Evolutionary conservation across 2,113 vertebrate genomes (phyloP), one percentile per base, ranked within the genome.

Genomic region (Myiopsitta monachus): DNA sequence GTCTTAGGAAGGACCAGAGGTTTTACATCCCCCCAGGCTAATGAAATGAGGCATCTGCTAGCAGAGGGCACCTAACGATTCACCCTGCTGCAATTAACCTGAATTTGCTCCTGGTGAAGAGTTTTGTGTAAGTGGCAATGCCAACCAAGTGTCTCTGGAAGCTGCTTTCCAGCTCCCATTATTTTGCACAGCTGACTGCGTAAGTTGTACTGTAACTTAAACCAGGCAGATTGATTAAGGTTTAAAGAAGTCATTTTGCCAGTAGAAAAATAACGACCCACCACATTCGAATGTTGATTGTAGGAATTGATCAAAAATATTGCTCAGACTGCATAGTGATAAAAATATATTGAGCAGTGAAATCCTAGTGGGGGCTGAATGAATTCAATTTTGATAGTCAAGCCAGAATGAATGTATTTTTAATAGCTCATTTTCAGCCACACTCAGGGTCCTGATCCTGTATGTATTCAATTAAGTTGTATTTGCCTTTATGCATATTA

Each of bases 261-360:
- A 90, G 62, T 47, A 73, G 86, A 79, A 77, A 94, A 95, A 83
- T 90, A 94, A 96, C 41, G 83, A 87, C 44, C 72, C 30, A 8
- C 49, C 1, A 1, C 0, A 0, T 55, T 88, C 69, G 69, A 73
- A 68, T 88, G 76, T 88, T 88, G 88, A 90, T 72, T 94, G 61
- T 88, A 84, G 83, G 64, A 96, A 92, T 27, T 88, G 88, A 97
- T 94, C 73, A 95, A 88, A 95, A 94, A 87, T 93, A 84, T 5
- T 83, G 76, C 69, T 92, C 47, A 31, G 55, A 75, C 36, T 86
- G 79, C 64, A 39, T 17, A 70, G 75, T 0, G 1, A 81, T 93
- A 94, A 93, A 95, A 96, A 88, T 95, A 70, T 75, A 94, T 90
- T 72, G 92, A 95, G 83, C 76, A 90, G 76, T 68, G 68, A 72